These are phyloP conservation scores for Thamnaconus septentrionalis DNA, from an alignment of 2,113 vertebrate genomes.

Conservation along the genomic window DNA sequence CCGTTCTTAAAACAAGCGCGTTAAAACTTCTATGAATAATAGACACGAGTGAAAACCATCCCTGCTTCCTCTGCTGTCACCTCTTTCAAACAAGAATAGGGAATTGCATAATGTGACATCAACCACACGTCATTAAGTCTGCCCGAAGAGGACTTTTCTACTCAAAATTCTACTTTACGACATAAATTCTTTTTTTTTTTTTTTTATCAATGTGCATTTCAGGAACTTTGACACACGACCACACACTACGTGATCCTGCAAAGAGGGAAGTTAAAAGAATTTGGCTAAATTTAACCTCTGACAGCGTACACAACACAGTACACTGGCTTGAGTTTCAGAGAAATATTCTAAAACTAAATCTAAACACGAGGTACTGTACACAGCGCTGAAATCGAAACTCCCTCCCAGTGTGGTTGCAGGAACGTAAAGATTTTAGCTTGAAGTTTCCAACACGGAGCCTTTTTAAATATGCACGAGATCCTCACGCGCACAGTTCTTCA, in stretches of 20 bases:
- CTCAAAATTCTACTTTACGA: constrained; percentile 39
- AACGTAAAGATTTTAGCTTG: no score
- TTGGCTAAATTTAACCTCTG: constrained; percentile 22
- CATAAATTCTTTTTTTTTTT: constrained; percentile 1
- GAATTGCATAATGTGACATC: constrained; percentile 50
- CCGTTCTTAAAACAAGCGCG: neutral
- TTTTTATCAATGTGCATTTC: constrained; percentile 43
- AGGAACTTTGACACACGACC: constrained; percentile 27
- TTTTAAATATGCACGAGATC: constrained; percentile 47
- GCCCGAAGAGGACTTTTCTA: constrained; percentile 28
- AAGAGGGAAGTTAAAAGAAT: constrained; percentile 15
- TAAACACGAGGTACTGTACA: constrained; percentile 6
- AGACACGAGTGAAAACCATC: constrained; percentile 8
- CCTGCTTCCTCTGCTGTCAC: constrained; percentile 18
- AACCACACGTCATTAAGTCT: constrained; percentile 32
- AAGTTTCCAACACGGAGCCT: constrained; percentile 39
- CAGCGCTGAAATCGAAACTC: no score
- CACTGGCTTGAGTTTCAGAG: constrained; percentile 16
- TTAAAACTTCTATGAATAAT: neutral
- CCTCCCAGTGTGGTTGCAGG: no score
- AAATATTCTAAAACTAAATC: constrained; percentile 35
- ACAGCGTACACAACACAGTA: neutral
- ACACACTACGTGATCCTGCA: constrained; percentile 26
- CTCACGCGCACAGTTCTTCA: constrained; percentile 63
- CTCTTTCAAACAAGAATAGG: constrained; percentile 18